These are phyloP conservation scores for Nasonovia ribisnigri DNA, from an alignment of 2,888 invertebrate genomes.

Conservation along the genomic window DNA sequence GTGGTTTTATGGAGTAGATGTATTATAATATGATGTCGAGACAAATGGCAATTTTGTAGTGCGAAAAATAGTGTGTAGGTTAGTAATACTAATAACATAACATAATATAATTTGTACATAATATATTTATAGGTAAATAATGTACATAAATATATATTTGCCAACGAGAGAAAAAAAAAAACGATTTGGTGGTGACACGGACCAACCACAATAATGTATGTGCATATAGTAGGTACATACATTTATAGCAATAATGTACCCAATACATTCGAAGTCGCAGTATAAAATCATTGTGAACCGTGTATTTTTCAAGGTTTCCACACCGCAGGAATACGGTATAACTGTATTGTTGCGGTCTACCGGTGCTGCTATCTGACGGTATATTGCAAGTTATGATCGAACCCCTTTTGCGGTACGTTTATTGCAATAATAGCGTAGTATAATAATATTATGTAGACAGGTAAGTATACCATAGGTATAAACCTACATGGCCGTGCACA, in stretches of 20 bases:
- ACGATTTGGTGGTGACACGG: slow-evolving; percentile 29
- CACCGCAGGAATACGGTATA: slow-evolving; percentile 18
- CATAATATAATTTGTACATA: background rate
- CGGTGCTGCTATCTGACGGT: slow-evolving; percentile 54
- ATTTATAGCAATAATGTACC: slow-evolving; percentile 15
- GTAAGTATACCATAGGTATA: background rate
- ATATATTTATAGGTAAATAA: background rate
- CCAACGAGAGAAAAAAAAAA: background rate
- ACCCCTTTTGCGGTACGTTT: background rate
- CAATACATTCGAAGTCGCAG: background rate
- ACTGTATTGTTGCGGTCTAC: background rate
- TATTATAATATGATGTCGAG: background rate
- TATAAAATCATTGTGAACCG: slow-evolving; percentile 6
- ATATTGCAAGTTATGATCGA: background rate
- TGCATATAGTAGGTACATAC: no score
- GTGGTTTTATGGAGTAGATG: background rate
- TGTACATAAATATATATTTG: background rate
- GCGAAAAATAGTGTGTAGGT: background rate
- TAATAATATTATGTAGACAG: background rate
- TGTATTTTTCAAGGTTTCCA: slow-evolving; percentile 47
- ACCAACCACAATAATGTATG: slow-evolving; percentile 34
- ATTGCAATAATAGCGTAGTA: background rate
- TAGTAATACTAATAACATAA: background rate
- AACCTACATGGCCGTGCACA: background rate
- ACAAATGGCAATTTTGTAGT: background rate